Evolutionary conservation across 2,888 invertebrate genomes (phyloP), one percentile per base, ranked within the genome.

Genomic region (Notodonta ziczac): DNA sequence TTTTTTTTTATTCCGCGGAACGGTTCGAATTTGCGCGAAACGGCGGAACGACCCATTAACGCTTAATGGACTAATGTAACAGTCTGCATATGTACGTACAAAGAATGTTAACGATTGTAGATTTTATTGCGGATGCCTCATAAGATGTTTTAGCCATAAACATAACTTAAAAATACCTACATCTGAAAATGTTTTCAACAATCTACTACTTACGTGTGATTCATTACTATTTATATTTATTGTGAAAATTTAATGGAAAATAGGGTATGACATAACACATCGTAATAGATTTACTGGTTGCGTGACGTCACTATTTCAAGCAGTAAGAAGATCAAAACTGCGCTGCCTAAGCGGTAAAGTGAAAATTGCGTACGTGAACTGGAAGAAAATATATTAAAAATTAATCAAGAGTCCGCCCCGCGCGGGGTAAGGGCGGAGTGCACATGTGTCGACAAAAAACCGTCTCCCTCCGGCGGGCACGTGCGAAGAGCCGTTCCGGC

Each of bases 351-450:
- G 85, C 87, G 86, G 83, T 74, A 90, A 93, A 92, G 92, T 92
- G 91, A 93, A 93, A 93, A 93, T 93, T 91, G 92, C 88, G 92
- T 91, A 93, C 93, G 93, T 93, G 93, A 91, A 92, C 90, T 88
- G 91, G 90, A 88, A 90, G 92, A 86, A 91, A 91, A 93, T 92
- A 93, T 93, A 93, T 93, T 93, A 93, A 93, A 93, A 93, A 93
- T 93, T 93, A 93, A 93, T 93, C 93, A 93, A 90, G 88, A 77
- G 81, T 76, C 81, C 79, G 71, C 77, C 54, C 60, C 60, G 67
- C 75, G 74, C 57, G 67, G 78, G 72, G 75, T 65, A 73, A 77
- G 77, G 73, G 74, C 70, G 78, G 77, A 84, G 86, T 81, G 89
- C 93, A 91, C 92, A 93, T 93, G 93, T 92, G 93, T 91, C 91